Evolutionary conservation across 2,888 invertebrate species (phyloP), one percentile per base, ranked within the genome.

Genomic region (Drosophila recens): DNA sequence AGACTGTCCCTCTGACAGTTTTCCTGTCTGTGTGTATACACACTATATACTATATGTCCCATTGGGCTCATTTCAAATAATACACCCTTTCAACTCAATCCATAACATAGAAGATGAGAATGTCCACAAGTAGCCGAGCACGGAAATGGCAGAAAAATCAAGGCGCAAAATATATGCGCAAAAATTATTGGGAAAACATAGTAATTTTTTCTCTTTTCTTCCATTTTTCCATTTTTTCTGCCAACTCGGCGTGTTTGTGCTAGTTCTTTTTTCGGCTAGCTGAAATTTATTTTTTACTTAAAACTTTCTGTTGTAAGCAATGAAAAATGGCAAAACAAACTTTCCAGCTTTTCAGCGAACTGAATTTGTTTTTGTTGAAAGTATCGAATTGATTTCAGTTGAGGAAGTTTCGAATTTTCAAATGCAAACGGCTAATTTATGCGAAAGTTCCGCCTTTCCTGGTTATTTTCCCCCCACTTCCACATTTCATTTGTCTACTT

Each of bases 351-450:
- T 88, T 88, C 84, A 83, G 79, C 48, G 42, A 62, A 64, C 72
- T 54, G 69, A 80, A 80, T 79, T 77, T 79, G 64, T 72, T 74
- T 73, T 82, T 80, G 73, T 82, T 71, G 66, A 62, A 88, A 86
- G 86, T 79, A 83, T 83, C 74, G 87, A 89, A 89, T 84, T 87
- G 89, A 86, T 89, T 86, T 84, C 71, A 70, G 79, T 79, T 56
- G 72, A 73, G 75, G 64, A 84, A 84, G 86, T 82, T 84, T 71
- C 72, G 71, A 84, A 74, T 86, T 85, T 80, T 80, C 82, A 72
- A 84, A 84, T 83, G 79, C 89, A 81, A 86, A 86, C 85, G 84
- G 89, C 85, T 86, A 86, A 86, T 86, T 88, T 86, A 86, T 86
- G 85, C 85, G 76, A 79, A 73, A 87, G 85, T 84, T 88, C 87